phyloP scores from a whole-genome alignment of 1,140 invertebrate genomes.

The Nymphalis io region DNA sequence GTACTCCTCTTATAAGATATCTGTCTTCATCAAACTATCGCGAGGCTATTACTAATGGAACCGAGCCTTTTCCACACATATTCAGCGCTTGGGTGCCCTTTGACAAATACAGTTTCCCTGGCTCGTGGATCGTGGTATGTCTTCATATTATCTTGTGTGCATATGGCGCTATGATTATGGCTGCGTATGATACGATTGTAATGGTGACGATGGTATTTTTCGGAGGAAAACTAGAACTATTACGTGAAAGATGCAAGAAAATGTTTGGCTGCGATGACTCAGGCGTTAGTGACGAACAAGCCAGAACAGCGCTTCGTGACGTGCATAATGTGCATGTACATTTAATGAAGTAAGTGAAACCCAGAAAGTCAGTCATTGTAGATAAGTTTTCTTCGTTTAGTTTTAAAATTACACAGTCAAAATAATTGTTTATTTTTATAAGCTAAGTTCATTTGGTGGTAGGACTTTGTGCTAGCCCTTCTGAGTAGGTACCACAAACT shows the following conservation, averaged over 20 bases:
- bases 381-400: too few species aligned
- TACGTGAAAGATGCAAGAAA: slow-evolving; percentile 60
- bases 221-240: slow-evolving; percentile 61
- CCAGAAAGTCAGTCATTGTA: not conserved
- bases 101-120: slow-evolving; percentile 61
- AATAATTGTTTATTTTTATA: too few species aligned
- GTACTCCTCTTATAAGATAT: slow-evolving; percentile 54
- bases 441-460: too few species aligned
- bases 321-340: slow-evolving; percentile 55
- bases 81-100: slow-evolving; percentile 68
- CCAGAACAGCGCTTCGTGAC: slow-evolving; percentile 39
- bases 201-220: slow-evolving; percentile 69
- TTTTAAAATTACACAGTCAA: too few species aligned
- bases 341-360: slow-evolving; percentile 60
- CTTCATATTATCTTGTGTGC: slow-evolving; percentile 53
- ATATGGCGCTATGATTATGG: slow-evolving; percentile 57
- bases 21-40: slow-evolving; percentile 49
- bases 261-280: slow-evolving; percentile 45
- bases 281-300: slow-evolving; percentile 42
- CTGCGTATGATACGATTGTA: slow-evolving; percentile 56
- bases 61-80: slow-evolving; percentile 65
- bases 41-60: slow-evolving; percentile 57
- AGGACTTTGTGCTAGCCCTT: too few species aligned
- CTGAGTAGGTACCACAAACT: too few species aligned
- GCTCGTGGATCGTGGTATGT: slow-evolving; percentile 57